Conservation (phyloP, 2,113 vertebrate genomes). For the Anser brachyrhynchus region DNA sequence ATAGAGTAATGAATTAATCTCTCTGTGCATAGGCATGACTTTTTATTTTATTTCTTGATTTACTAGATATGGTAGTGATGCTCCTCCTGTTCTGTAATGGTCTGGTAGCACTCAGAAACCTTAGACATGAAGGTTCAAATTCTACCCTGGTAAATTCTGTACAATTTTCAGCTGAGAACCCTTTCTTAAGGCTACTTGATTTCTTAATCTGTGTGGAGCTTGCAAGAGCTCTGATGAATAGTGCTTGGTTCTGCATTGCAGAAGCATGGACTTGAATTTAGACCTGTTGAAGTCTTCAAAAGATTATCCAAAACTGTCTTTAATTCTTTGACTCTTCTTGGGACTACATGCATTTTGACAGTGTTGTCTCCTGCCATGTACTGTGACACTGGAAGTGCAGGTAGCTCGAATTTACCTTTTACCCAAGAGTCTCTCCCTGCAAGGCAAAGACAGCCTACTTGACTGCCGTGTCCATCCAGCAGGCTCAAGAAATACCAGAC, state of each 20-base stretch:
- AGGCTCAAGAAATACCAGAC: neutral
- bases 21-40: neutral
- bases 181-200: neutral
- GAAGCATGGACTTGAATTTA: neutral
- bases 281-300: neutral
- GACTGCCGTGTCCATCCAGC: neutral
- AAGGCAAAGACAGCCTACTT: neutral
- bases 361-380: neutral
- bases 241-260: neutral
- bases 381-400: fast-evolving
- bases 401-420: neutral
- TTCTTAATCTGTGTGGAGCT: neutral
- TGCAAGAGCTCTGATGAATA: neutral
- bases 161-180: neutral
- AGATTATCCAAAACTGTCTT: neutral
- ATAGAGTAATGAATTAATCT: neutral
- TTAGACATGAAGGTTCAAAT: neutral
- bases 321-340: neutral
- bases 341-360: neutral
- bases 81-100: neutral
- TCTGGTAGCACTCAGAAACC: neutral
- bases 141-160: neutral
- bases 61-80: neutral
- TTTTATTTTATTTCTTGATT: neutral
- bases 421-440: neutral